Evolutionary conservation across 2,888 invertebrate species (phyloP), one percentile per base, ranked within the genome.

Genomic region (Amphipyra berbera): DNA sequence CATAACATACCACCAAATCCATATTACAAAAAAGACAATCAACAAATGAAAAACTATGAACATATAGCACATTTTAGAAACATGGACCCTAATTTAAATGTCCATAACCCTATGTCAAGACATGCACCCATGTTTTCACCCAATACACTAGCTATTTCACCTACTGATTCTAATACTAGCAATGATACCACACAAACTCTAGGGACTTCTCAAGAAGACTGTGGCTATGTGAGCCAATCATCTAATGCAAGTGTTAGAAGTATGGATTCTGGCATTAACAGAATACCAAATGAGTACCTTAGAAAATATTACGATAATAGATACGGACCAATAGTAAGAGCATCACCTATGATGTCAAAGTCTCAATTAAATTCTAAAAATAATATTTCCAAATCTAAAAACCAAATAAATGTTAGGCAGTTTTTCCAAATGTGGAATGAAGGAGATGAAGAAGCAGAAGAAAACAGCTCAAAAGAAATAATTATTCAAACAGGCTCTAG

Each of bases 361-460:
- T 60, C 76, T 68, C 84, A 87, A 54, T 49, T 73, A 56, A 83
- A 78, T 73, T 41, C 74, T 44, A 76, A 72, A 61, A 73, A 64
- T 61, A 81, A 76, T 73, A 63, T 45, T 52, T 76, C 86, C 14
- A 90, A 88, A 82, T 86, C 87, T 40, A 93, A 88, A 74, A 90
- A 90, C 68, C 83, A 86, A 72, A 88, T 95, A 72, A 78, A 95
- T 89, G 91, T 95, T 5, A 87, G 95, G 69, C 95, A 95, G 76
- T 95, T 93, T 85, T 83, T 95, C 48, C 91, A 93, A 89, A 94
- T 91, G 90, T 95, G 95, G 95, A 95, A 91, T 90, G 95, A 95
- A 84, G 95, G 93, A 46, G 95, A 94, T 82, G 95, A 95, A 55
- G 95, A 93, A 78, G 83, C 82, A 66, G 78, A 78, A 73, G 88